Evolutionary conservation across 2,888 invertebrate genomes (phyloP).

Genomic region (Ryuthela nishihirai): DNA sequence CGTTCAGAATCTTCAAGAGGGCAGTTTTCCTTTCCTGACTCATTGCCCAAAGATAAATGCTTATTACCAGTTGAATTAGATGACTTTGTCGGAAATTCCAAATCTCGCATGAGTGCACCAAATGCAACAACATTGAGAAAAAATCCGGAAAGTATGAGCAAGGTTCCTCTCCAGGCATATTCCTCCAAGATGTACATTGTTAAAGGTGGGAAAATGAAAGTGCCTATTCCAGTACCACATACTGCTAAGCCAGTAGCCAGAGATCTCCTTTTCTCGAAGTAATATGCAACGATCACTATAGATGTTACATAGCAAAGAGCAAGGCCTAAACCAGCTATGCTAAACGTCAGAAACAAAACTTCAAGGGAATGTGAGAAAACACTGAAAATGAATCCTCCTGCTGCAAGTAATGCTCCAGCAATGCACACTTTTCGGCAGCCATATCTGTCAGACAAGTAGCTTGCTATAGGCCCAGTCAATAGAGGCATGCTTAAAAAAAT

Average conservation of each 20-base stretch:
- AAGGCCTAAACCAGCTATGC: slow-evolving; percentile 77
- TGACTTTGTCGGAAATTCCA: slow-evolving; percentile 55
- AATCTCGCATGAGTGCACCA: slow-evolving; percentile 76
- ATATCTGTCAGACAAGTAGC: slow-evolving; percentile 75
- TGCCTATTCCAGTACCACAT: slow-evolving; percentile 80
- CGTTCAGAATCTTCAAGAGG: slow-evolving; percentile 37
- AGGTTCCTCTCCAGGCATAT: slow-evolving; percentile 79
- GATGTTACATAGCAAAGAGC: slow-evolving; percentile 83
- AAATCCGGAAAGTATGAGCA: slow-evolving; percentile 71
- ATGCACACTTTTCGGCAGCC: slow-evolving; percentile 77
- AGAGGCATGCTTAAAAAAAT: slow-evolving; percentile 89
- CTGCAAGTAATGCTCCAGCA: slow-evolving; percentile 70
- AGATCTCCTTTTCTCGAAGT: slow-evolving; percentile 77
- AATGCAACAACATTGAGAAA: slow-evolving; percentile 78
- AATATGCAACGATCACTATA: slow-evolving; percentile 84
- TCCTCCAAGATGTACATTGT: slow-evolving; percentile 64
- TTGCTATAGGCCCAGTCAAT: slow-evolving; percentile 77
- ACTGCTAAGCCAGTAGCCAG: slow-evolving; percentile 82
- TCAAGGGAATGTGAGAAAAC: slow-evolving; percentile 69
- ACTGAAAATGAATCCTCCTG: slow-evolving; percentile 71
- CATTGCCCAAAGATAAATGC: not conserved
- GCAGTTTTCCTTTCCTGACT: slow-evolving; percentile 14
- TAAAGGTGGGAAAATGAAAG: slow-evolving; percentile 78
- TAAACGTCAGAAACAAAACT: slow-evolving; percentile 74
- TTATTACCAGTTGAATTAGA: not conserved